phyloP scores from a whole-genome alignment of 2,797 vertebrate species.

The Scolopax bukidnonensis region DNA sequence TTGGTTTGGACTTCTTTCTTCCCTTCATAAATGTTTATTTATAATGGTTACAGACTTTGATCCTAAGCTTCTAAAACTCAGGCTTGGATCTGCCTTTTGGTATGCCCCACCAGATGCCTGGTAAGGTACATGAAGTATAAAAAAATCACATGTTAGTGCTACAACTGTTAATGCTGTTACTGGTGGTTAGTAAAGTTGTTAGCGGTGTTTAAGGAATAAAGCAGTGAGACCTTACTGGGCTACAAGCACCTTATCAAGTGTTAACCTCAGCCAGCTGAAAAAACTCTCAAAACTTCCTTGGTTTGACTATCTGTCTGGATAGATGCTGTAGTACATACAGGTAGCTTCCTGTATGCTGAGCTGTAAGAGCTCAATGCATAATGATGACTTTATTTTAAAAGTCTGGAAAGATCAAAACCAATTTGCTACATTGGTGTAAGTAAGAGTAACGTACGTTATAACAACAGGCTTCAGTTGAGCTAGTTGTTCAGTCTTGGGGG shows the following conservation, averaged over 20 bases:
- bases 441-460: accelerated
- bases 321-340: neutral
- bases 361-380: neutral
- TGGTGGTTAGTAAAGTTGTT: neutral
- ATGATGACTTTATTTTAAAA: neutral
- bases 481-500: neutral
- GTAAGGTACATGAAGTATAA: neutral
- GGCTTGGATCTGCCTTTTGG: neutral
- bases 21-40: neutral
- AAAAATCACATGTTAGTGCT: neutral
- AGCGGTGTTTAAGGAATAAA: neutral
- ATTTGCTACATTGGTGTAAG: neutral
- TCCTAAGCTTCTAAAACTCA: neutral
- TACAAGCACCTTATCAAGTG: accelerated
- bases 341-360: neutral
- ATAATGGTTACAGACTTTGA: neutral
- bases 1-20: neutral
- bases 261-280: neutral
- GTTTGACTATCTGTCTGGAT: neutral
- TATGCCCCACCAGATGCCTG: neutral
- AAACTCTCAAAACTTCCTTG: neutral
- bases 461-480: neutral
- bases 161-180: neutral
- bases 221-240: neutral
- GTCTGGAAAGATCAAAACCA: neutral